These are phyloP conservation scores for Phenganax stokvisi DNA, from an alignment of 92 coral and sea anemone species.

Conservation along the genomic window DNA sequence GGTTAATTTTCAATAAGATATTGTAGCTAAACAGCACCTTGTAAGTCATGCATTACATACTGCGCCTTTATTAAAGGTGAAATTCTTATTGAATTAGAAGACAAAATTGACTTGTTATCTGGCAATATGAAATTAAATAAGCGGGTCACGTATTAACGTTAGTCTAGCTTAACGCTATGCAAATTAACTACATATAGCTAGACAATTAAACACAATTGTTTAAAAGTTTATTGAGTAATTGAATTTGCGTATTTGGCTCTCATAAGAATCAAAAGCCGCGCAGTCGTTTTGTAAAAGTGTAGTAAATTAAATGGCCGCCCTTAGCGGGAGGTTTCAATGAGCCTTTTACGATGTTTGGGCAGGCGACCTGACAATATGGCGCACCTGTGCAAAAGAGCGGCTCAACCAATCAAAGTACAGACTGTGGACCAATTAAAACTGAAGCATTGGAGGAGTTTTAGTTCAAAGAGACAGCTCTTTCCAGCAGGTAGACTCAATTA, in stretches of 20 bases:
- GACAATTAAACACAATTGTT: neutral
- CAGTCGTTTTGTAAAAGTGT: neutral
- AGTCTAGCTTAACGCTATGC: neutral
- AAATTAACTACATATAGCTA: neutral
- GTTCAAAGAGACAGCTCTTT: slow-evolving; percentile 8
- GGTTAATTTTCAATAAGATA: too few relatives aligned
- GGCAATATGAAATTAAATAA: neutral
- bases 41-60: too few relatives aligned
- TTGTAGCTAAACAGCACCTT: too few relatives aligned
- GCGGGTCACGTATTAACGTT: neutral
- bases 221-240: slow-evolving; percentile 2
- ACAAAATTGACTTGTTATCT: neutral
- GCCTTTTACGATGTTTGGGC: slow-evolving; percentile 8
- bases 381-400: slow-evolving; percentile 2
- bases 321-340: neutral
- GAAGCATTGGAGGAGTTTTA: neutral
- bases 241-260: neutral
- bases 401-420: neutral
- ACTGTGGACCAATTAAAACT: neutral
- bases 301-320: neutral
- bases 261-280: neutral
- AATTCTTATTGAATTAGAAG: too few relatives aligned
- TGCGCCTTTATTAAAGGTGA: too few relatives aligned
- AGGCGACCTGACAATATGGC: slow-evolving; percentile 21
- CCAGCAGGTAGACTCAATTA: neutral